Evolutionary conservation across 2,888 invertebrate genomes (phyloP), one percentile per base, ranked within the genome.

Genomic region (Hyposoter didymator): DNA sequence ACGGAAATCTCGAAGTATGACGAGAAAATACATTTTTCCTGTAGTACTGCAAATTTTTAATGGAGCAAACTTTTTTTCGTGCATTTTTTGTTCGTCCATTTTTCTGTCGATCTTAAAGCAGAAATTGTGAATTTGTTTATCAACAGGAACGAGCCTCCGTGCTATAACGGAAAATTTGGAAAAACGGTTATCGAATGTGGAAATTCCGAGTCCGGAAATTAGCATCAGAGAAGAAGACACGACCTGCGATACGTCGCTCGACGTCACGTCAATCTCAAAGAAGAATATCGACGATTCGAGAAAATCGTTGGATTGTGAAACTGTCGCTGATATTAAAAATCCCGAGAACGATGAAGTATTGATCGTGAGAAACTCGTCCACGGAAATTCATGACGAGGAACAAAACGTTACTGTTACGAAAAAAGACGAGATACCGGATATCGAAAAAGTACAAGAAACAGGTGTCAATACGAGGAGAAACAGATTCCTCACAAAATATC

Each of bases 91-190:
- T 52, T 52, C 6, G 19, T 2, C 0, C 1, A 52, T 52, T 52
- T 19, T 52, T 52, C 52, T 0, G 7, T 39, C 7, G 39, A 39
- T 39, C 10, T 39, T 39, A 39, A 0, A 39, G 10, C 5, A 10
- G 39, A 7, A 28, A 59, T 52, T 4, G 52, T 52, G 19, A 52
- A 52, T 55, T 47, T 12, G 49, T 74, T 28, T 22, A 28, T 7
- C 81, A 59, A 17, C 66, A 91, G 90, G 88, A 75, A 84, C 87
- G 6, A 90, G 88, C 79, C 84, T 86, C 74, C 84, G 82, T 22
- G 83, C 64, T 7, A 89, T 88, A 72, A 84, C 90, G 1, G 88
- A 88, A 59, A 88, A 89, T 59, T 59, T 88, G 49, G 88, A 90
- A 39, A 88, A 87, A 19, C 87, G 86, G 72, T 32, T 88, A 6